Evolutionary conservation across 2,888 invertebrate genomes (phyloP), one percentile per base, ranked within the genome.

Genomic region (Psylliodes chrysocephalus): DNA sequence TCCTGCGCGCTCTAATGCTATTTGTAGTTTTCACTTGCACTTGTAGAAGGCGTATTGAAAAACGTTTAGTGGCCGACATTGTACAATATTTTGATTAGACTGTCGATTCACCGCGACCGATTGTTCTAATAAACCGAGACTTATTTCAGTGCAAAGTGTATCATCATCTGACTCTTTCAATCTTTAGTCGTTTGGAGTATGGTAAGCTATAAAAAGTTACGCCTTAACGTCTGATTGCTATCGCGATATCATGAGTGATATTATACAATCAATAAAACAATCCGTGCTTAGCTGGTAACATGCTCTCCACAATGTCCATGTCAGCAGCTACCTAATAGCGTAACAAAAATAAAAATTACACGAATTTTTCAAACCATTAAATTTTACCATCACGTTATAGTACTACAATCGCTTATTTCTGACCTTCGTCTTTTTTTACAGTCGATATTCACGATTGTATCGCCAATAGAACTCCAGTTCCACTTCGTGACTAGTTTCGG

Each of bases 401-500:
- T 53, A 40, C 10, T 40, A 53, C 22, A 53, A 40, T 25, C 25
- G 22, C 35, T 25, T 40, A 53, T 22, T 53, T 40, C 25, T 25
- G 46, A 56, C 56, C 56, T 56, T 46, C 46, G 33, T 17, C 30
- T 46, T 44, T 19, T 56, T 33, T 56, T 52, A 52, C 18, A 56
- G 46, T 56, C 56, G 35, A 56, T 56, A 56, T 46, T 40, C 56
- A 44, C 18, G 56, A 56, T 56, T 6, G 40, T 53, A 53, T 40
- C 38, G 40, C 38, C 40, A 53, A 40, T 56, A 56, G 30, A 56
- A 56, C 19, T 17, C 52, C 10, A 56, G 14, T 18, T 17, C 52
- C 10, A 56, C 22, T 68, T 60, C 64, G 64, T 64, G 64, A 64
- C 64, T 61, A 19, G 44, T 42, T 44, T 64, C 40, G 46, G 57